A percentile compares a stretch with the other conserved stretches of the same genome.
Evolutionary conservation across 2,888 invertebrate species (phyloP).

Genomic region (Tetanocera ferruginea): DNA sequence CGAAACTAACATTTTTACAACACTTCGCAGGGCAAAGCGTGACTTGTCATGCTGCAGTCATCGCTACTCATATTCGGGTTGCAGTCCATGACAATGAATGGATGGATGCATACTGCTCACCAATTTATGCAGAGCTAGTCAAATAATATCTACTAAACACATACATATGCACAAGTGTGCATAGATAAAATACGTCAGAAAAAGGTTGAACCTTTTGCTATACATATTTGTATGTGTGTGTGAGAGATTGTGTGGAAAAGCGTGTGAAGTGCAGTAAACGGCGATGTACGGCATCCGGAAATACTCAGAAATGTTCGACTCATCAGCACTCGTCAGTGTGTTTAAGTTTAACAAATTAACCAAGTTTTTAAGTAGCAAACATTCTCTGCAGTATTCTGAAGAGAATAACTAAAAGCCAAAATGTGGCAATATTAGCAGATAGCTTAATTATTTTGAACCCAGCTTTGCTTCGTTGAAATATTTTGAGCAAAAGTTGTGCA

Average conservation of each 20-base stretch:
- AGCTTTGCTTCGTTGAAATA: background rate
- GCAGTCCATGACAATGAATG: background rate
- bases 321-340: no score
- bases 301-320: background rate
- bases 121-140: background rate
- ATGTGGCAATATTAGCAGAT: no score
- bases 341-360: background rate
- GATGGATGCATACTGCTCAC: background rate
- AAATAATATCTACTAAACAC: background rate
- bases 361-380: no score
- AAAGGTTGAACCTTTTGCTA: no score
- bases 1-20: no score
- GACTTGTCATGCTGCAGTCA: no score
- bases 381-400: no score
- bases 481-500: background rate
- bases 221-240: background rate
- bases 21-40: no score
- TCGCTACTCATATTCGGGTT: background rate
- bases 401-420: no score
- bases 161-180: background rate
- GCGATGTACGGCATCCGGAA: constrained; percentile 4
- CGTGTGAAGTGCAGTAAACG: background rate
- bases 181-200: no score
- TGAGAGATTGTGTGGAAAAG: background rate
- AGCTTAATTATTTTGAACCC: no score